These are phyloP conservation scores for Mesorhabditis sp. DNA, from an alignment of 2,888 invertebrate genomes.

Conservation along the genomic window DNA sequence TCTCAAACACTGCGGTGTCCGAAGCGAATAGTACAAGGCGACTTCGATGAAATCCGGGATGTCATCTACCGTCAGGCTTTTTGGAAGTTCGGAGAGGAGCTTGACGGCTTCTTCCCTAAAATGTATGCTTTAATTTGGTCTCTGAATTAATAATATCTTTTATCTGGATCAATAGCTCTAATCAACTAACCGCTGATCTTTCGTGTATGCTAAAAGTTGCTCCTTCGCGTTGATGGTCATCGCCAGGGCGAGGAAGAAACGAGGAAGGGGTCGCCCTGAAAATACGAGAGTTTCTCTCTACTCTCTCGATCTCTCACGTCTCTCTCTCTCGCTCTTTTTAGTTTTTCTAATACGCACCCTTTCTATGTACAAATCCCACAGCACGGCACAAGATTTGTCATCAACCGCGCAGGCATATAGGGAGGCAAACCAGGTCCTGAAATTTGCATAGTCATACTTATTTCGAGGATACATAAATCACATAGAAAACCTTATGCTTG, in stretches of 20 bases:
- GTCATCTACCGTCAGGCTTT: constrained; percentile 83
- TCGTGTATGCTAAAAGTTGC: constrained; percentile 22
- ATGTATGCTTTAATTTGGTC: constrained; percentile 7
- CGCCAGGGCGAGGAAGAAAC: constrained; percentile 90
- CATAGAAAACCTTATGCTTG: too few species aligned
- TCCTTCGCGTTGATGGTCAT: constrained; percentile 85
- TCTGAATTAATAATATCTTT: background rate
- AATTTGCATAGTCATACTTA: constrained; percentile 9
- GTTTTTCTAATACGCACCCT: too few species aligned
- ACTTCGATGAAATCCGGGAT: constrained; percentile 92
- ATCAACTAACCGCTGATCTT: constrained; percentile 15
- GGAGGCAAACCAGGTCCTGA: constrained; percentile 42
- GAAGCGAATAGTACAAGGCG: constrained; percentile 88
- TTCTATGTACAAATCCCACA: constrained; percentile 52
- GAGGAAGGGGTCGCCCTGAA: constrained; percentile 81
- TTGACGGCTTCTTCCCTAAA: constrained; percentile 22
- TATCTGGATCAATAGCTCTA: background rate
- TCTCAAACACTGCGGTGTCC: constrained; percentile 66
- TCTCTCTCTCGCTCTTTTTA: too few species aligned
- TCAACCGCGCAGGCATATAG: constrained; percentile 35
- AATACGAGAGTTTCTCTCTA: too few species aligned
- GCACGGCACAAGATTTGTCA: constrained; percentile 27
- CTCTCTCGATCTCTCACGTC: too few species aligned
- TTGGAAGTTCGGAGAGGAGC: constrained; percentile 46
- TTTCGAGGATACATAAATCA: background rate